Conservation (phyloP, 2,888 invertebrate genomes). For the Fragum fragum region DNA sequence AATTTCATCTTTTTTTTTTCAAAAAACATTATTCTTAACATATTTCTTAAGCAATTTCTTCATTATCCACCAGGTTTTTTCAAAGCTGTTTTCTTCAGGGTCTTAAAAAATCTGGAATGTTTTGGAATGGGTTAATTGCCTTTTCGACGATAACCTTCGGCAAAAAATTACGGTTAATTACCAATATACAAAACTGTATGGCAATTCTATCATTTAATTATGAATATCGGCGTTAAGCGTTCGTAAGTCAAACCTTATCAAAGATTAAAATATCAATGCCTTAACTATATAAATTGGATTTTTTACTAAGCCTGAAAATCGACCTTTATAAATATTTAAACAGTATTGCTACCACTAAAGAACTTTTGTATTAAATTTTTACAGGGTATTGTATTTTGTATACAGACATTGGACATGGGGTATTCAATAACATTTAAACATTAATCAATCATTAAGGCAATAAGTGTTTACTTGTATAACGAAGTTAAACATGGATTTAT, state of each 20-base stretch:
- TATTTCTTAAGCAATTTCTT: too few species aligned
- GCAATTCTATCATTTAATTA: background rate
- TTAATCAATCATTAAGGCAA: constrained; percentile 11
- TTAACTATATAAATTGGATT: constrained; percentile 35
- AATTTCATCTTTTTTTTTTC: too few species aligned
- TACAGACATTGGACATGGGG: constrained; percentile 19
- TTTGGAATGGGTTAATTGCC: too few species aligned
- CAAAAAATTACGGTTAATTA: too few species aligned
- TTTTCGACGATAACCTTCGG: too few species aligned
- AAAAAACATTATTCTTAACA: too few species aligned
- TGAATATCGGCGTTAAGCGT: background rate
- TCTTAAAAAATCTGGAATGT: too few species aligned
- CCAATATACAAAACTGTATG: too few species aligned
- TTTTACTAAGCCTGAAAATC: constrained; percentile 30
- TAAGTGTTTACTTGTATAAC: background rate
- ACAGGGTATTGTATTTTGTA: constrained; percentile 8
- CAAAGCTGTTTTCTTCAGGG: too few species aligned
- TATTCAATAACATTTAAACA: constrained; percentile 21
- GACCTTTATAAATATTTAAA: constrained; percentile 31
- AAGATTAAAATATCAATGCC: constrained; percentile 35
- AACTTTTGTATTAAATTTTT: constrained; percentile 16
- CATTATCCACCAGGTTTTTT: too few species aligned
- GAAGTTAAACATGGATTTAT: background rate
- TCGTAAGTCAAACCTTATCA: constrained; percentile 25
- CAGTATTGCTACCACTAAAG: constrained; percentile 11